phyloP scores from a whole-genome alignment of 2,113 vertebrate genomes.

The Greenwoodochromis staneri region DNA sequence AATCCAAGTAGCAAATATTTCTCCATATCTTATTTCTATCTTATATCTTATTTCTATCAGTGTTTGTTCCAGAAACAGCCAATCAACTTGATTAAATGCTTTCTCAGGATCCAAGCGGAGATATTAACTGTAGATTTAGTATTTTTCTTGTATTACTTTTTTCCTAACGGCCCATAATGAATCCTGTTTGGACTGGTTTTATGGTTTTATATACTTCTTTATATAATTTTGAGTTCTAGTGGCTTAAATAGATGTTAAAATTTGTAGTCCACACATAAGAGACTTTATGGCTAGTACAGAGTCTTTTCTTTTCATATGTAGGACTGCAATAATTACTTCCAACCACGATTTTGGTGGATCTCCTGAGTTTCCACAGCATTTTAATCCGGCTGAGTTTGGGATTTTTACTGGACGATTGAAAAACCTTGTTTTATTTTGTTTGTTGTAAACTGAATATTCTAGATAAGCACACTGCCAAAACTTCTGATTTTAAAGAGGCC shows the following conservation, averaged over 20 bases:
- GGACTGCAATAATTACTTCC: background rate
- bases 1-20: background rate
- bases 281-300: background rate
- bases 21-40: background rate
- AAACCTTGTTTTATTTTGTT: background rate
- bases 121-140: background rate
- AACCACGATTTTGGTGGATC: background rate
- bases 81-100: background rate
- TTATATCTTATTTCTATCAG: background rate
- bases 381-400: background rate
- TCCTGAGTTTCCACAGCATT: background rate
- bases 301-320: background rate
- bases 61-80: background rate
- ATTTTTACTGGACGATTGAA: rapidly evolving
- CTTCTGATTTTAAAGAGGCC: background rate
- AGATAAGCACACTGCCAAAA: background rate
- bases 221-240: background rate
- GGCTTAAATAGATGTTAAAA: background rate
- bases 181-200: background rate
- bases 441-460: background rate
- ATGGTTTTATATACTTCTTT: background rate
- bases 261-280: background rate
- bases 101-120: background rate
- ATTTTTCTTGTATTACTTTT: background rate
- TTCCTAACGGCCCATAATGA: background rate